These are phyloP conservation scores for Empis livida DNA, from an alignment of 2,888 invertebrate genomes.

Conservation along the genomic window DNA sequence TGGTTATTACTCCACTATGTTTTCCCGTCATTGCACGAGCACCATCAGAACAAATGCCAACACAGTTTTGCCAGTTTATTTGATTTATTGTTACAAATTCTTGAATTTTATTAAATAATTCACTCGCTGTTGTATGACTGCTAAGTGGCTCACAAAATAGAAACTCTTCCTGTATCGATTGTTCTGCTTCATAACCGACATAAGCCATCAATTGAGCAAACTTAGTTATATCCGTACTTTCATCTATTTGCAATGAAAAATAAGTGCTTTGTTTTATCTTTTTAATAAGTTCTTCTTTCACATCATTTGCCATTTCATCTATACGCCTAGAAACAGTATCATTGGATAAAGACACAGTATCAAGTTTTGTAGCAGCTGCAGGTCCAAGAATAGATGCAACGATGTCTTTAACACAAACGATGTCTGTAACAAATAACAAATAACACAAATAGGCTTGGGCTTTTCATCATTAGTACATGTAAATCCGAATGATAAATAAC, in stretches of 20 bases:
- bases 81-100: slow-evolving; percentile 12
- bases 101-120: slow-evolving; percentile 12
- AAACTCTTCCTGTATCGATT: slow-evolving; percentile 10
- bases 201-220: slow-evolving; percentile 11
- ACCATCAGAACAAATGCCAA: slow-evolving; percentile 12
- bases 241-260: slow-evolving; percentile 5
- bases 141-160: slow-evolving; percentile 12
- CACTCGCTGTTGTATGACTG: slow-evolving; percentile 11
- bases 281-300: too few species aligned
- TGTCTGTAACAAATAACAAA: too few species aligned
- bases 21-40: slow-evolving; percentile 12
- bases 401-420: too few species aligned
- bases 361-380: too few species aligned
- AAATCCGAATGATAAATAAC: too few species aligned
- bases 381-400: too few species aligned
- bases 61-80: slow-evolving; percentile 11
- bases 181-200: slow-evolving; percentile 11
- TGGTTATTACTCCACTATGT: slow-evolving; percentile 11
- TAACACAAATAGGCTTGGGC: too few species aligned
- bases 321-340: too few species aligned
- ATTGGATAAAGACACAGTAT: too few species aligned
- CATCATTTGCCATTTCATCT: too few species aligned
- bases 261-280: too few species aligned
- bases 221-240: slow-evolving; percentile 12
- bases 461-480: too few species aligned